phyloP scores from a whole-genome alignment of 2,888 invertebrate genomes.

The Busseola fusca region DNA sequence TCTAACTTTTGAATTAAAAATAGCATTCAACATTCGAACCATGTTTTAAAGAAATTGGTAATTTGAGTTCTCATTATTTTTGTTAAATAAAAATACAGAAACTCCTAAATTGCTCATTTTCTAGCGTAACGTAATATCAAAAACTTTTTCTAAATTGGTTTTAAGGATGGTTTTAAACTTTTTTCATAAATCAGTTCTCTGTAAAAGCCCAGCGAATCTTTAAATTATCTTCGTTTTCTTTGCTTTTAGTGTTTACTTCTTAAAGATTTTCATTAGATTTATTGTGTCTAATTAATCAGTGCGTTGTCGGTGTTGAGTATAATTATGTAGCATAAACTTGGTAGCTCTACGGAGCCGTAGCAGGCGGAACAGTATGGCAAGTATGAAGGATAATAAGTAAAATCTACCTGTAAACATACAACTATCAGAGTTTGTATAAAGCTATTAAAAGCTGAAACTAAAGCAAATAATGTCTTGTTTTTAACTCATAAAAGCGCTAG shows the following conservation, averaged over 20 bases:
- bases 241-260: constrained; percentile 55
- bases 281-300: constrained; percentile 39
- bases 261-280: constrained; percentile 33
- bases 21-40: constrained; percentile 25
- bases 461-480: constrained; percentile 25
- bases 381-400: neutral
- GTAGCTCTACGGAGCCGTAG: neutral
- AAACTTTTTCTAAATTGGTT: constrained; percentile 79
- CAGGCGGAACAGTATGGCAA: neutral
- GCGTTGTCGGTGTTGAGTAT: neutral
- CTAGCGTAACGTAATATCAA: constrained; percentile 71
- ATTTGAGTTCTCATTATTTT: constrained; percentile 49
- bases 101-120: constrained; percentile 70
- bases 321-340: neutral
- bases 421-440: neutral
- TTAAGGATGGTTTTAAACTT: constrained; percentile 75
- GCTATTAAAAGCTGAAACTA: constrained; percentile 14
- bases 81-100: constrained; percentile 64
- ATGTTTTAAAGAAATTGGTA: constrained; percentile 37
- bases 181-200: constrained; percentile 79
- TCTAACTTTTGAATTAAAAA: constrained; percentile 48
- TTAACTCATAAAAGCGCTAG: constrained; percentile 9
- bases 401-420: neutral
- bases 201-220: constrained; percentile 72
- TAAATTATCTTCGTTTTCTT: constrained; percentile 71